Evolutionary conservation across 2,113 vertebrate species (phyloP), one percentile per base, ranked within the genome.

Genomic region (Ceyx melanurus): DNA sequence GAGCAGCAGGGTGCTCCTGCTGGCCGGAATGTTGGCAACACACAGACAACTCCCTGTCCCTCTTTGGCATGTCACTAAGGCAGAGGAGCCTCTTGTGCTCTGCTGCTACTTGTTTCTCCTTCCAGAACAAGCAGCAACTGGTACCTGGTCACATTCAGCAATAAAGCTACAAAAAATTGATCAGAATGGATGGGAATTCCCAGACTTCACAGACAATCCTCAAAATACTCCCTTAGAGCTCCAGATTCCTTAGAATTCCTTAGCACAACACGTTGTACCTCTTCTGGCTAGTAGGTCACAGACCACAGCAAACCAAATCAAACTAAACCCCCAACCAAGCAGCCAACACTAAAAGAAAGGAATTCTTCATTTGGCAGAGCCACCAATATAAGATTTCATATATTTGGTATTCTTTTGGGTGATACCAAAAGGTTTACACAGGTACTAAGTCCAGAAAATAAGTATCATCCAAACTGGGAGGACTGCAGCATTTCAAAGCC

Each of bases 371-470:
- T 73, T 45, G 3, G 12, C 16, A 25, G 2, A n/a, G 64, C 5
- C 60, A 66, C 13, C 0, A 1, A 68, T 22, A 35, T 0, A 10
- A 2, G 6, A 29, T 61, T 68, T 56, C 17, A 6, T 53, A n/a
- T n/a, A n/a, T n/a, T n/a, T n/a, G n/a, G n/a, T n/a, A 37, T 15
- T 5, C 60, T 62, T 77, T 50, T 11, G 28, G 31, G 67, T 28
- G 5, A 51, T 1, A 3, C n/a, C 42, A 40, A 8, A 37, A 40
- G 17, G 26, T 37, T 35, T 48, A 42, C 26, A 20, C 4, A 12
- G 1, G 9, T 25, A 26, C 16, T 50, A 3, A 10, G 12, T 61
- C 45, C 10, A 45, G 15, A 54, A 79, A 10, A 29, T 14, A 57
- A 70, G n/a, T 37, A 37, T 37, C 37, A 60, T n/a, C 19, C 28